Evolutionary conservation across 53 echinoderm and acorn worm genomes (phyloP).

Genomic region (Glandiceps talaboti): DNA sequence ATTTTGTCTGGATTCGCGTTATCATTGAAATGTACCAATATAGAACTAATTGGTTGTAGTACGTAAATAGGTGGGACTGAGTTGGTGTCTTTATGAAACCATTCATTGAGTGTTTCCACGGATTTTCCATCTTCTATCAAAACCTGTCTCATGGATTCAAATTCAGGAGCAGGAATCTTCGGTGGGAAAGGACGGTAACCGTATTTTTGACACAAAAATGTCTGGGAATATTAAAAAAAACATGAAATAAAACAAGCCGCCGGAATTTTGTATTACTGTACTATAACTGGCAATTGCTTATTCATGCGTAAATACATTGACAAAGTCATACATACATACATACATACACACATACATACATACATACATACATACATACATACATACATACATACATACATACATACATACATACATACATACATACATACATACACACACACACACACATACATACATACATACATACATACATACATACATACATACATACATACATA

Average conservation of each 20-base stretch:
- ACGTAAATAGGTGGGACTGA: constrained; percentile 21
- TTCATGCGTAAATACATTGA: too few species aligned
- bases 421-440: too few species aligned
- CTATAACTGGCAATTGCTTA: too few species aligned
- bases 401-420: too few species aligned
- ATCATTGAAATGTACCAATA: constrained; percentile 18
- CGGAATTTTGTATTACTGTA: not conserved
- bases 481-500: too few species aligned
- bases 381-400: too few species aligned
- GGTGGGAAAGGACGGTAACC: constrained; percentile 40
- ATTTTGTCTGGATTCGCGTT: constrained; percentile 19
- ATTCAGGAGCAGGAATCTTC: constrained; percentile 15
- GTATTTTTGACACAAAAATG: constrained; percentile 37
- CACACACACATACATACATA: too few species aligned
- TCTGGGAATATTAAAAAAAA: constrained; percentile 7
- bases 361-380: too few species aligned
- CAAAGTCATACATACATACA: too few species aligned
- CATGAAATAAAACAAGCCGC: not conserved
- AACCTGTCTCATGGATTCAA: constrained; percentile 10
- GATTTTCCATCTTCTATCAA: constrained; percentile 6
- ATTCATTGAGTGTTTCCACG: constrained; percentile 15
- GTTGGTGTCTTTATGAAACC: constrained; percentile 31
- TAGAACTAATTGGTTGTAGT: constrained; percentile 35
- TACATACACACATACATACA: too few species aligned
- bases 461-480: too few species aligned